These are phyloP conservation scores for Euplagia quadripunctaria DNA, from an alignment of 2,888 invertebrate genomes.

Conservation along the genomic window DNA sequence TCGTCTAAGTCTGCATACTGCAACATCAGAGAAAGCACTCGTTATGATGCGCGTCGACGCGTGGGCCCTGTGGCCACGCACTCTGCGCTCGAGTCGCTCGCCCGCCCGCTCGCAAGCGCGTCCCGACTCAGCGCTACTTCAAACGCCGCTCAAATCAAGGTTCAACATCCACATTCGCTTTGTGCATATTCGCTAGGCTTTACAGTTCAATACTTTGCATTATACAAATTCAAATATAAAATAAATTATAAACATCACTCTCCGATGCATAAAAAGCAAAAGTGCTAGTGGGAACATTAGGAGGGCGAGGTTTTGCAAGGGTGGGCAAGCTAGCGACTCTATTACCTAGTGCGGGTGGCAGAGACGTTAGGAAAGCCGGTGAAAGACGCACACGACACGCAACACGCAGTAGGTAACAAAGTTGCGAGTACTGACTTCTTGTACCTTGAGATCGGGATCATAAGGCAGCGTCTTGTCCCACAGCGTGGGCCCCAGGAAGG, in stretches of 20 bases:
- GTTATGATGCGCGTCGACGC: constrained; percentile 45
- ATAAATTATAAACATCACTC: constrained; percentile 31
- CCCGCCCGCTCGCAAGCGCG: constrained; percentile 22
- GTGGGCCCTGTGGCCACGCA: constrained; percentile 12
- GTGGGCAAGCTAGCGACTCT: constrained; percentile 60
- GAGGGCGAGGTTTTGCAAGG: constrained; percentile 19
- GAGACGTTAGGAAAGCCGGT: constrained; percentile 59
- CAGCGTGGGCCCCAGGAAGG: constrained; percentile 97
- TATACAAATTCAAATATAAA: constrained; percentile 14
- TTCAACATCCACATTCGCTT: constrained; percentile 41
- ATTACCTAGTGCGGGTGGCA: constrained; percentile 77
- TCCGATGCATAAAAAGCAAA: constrained; percentile 30
- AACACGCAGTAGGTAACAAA: constrained; percentile 81
- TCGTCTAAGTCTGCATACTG: constrained; percentile 99
- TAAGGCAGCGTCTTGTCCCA: constrained; percentile 98
- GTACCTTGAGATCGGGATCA: constrained; percentile 98
- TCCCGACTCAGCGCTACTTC: constrained; percentile 9
- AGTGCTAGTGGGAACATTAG: constrained; percentile 28
- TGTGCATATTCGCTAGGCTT: constrained; percentile 51
- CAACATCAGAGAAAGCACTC: constrained; percentile 64
- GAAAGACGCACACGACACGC: constrained; percentile 71
- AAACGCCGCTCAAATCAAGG: constrained; percentile 6
- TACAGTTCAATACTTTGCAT: constrained; percentile 5
- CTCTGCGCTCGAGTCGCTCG: constrained; percentile 18
- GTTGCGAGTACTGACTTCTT: constrained; percentile 88